phyloP scores from a whole-genome alignment of 1,140 invertebrate genomes.

The Papilio aristodemus region DNA sequence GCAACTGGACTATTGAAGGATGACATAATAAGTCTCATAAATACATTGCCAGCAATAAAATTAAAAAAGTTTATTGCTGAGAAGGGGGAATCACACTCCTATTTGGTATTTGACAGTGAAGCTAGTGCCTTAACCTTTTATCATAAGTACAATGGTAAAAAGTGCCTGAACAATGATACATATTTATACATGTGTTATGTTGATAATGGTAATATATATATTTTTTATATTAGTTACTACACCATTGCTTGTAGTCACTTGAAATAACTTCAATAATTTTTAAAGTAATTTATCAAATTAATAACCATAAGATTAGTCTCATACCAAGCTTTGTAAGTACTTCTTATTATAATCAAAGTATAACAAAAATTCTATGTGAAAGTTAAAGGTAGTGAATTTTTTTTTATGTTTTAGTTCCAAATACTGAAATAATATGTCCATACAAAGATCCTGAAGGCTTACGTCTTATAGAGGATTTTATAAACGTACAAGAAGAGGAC shows the following conservation, averaged over 20 bases:
- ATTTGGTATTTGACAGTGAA: conserved; percentile 53
- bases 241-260: background rate
- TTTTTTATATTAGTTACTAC: background rate
- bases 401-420: conserved; percentile 57
- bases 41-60: conserved; percentile 38
- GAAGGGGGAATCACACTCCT: conserved; percentile 67
- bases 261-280: too few relatives aligned
- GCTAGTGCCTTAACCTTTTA: conserved; percentile 53
- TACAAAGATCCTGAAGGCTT: conserved; percentile 85
- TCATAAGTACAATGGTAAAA: conserved; percentile 56
- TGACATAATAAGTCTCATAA: conserved; percentile 45
- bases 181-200: conserved; percentile 67
- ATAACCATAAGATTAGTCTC: too few relatives aligned
- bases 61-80: conserved; percentile 60
- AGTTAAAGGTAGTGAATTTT: too few relatives aligned
- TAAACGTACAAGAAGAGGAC: conserved; percentile 86
- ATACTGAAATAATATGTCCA: conserved; percentile 55
- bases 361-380: too few relatives aligned
- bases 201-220: conserved; percentile 57
- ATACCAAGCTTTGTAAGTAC: too few relatives aligned
- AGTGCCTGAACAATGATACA: conserved; percentile 45
- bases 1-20: conserved; percentile 65
- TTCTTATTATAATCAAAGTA: too few relatives aligned
- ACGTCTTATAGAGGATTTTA: conserved; percentile 87
- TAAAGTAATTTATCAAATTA: too few relatives aligned